Conservation (phyloP, 2,797 vertebrate genomes). For the Champsocephalus gunnari region DNA sequence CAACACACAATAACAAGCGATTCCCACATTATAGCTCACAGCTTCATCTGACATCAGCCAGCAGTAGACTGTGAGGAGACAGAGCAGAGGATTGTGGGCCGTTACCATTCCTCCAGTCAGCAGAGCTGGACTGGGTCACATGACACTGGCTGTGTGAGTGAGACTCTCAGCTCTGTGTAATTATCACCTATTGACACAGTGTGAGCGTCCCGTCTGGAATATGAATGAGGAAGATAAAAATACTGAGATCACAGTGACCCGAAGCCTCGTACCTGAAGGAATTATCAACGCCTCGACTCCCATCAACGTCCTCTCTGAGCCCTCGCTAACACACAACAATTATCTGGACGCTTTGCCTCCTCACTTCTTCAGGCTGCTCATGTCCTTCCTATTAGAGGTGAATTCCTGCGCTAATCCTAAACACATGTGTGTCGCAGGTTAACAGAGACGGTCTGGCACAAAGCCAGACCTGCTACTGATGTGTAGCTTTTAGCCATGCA, state of each 20-base stretch:
- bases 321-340: conserved; percentile 37
- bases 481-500: conserved; percentile 19
- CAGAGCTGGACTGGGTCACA: conserved; percentile 36
- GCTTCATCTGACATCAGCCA: neutral
- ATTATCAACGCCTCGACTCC: conserved; percentile 47
- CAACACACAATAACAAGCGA: neutral
- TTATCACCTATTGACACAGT: conserved; percentile 58
- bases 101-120: conserved; percentile 17
- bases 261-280: conserved; percentile 46
- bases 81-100: conserved; percentile 8
- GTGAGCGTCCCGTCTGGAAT: conserved; percentile 45
- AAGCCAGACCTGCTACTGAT: conserved; percentile 39
- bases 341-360: conserved; percentile 28
- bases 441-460: conserved; percentile 16
- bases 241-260: conserved; percentile 26
- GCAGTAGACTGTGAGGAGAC: neutral
- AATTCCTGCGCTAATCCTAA: conserved; percentile 36
- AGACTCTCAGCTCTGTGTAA: conserved; percentile 46
- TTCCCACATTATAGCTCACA: neutral
- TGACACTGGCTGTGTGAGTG: conserved; percentile 22
- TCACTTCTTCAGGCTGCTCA: conserved; percentile 26
- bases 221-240: conserved; percentile 55
- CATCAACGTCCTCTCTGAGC: conserved; percentile 42
- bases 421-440: conserved; percentile 16
- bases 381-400: conserved; percentile 30